Percentiles rank a stretch among this genome's conserved stretches.
phyloP scores from a whole-genome alignment of 2,113 vertebrate genomes.

The Grammomys dolichurus region DNA sequence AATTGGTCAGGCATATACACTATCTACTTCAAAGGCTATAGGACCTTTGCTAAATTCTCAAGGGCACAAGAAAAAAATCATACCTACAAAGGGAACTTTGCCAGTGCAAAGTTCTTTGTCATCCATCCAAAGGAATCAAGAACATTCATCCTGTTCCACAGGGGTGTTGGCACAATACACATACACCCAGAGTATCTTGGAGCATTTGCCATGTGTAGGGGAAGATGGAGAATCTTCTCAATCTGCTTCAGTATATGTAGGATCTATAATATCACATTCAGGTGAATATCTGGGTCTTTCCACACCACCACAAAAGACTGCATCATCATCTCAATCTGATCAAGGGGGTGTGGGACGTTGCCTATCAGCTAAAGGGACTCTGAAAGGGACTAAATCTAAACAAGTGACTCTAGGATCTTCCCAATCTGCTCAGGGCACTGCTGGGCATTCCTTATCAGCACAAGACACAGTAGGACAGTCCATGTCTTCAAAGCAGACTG shows the following conservation, averaged over 20 bases:
- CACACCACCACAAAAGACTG: neutral
- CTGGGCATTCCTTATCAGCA: neutral
- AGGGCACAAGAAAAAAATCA: neutral
- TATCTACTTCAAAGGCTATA: neutral
- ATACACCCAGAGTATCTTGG: neutral
- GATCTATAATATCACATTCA: too few relatives aligned
- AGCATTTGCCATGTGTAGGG: neutral
- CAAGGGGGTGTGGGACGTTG: neutral
- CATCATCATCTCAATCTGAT: neutral
- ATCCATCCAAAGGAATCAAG: neutral
- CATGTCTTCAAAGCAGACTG: neutral
- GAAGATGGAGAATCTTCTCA: neutral
- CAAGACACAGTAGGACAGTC: neutral
- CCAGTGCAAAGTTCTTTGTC: too few relatives aligned
- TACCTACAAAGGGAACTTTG: too few relatives aligned
- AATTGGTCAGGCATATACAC: neutral
- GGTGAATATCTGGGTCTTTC: neutral
- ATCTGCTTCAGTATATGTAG: neutral
- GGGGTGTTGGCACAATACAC: fast-evolving
- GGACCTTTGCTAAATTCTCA: too few relatives aligned
- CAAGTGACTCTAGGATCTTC: neutral
- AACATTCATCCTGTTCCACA: neutral
- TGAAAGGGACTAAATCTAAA: neutral
- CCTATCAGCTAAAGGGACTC: neutral
- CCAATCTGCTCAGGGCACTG: neutral